A percentile compares a stretch with the other conserved stretches of the same genome.
Evolutionary conservation across 2,888 invertebrate genomes (phyloP).

Genomic region (Chrysina gloriosa): DNA sequence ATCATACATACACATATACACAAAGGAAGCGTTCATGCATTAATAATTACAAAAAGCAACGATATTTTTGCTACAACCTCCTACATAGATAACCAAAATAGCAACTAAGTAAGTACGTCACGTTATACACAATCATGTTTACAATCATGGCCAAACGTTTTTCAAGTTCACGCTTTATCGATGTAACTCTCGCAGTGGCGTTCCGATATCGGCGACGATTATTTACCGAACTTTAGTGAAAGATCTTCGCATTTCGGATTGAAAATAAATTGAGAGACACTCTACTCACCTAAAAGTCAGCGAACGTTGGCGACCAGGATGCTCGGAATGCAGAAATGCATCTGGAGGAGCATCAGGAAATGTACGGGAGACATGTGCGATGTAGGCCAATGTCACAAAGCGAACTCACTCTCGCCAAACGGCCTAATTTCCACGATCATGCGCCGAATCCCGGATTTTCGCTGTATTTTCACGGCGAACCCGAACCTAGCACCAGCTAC

Average conservation of each 20-base stretch:
- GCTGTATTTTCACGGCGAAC: constrained; percentile 27
- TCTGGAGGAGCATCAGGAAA: constrained; percentile 39
- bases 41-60: constrained; percentile 18
- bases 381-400: constrained; percentile 45
- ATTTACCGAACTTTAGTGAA: neutral
- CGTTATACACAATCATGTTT: constrained; percentile 32
- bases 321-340: constrained; percentile 42
- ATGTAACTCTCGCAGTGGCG: neutral
- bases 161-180: constrained; percentile 34
- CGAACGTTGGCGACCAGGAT: constrained; percentile 24
- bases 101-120: constrained; percentile 14
- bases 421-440: constrained; percentile 42
- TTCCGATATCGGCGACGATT: constrained; percentile 6
- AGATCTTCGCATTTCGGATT: neutral
- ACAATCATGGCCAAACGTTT: constrained; percentile 35
- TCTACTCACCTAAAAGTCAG: constrained; percentile 38
- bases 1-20: neutral
- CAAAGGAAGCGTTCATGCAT: constrained; percentile 20
- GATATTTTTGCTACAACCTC: constrained; percentile 21
- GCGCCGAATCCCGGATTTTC: constrained; percentile 41
- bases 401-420: constrained; percentile 43
- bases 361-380: constrained; percentile 38
- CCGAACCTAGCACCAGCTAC: constrained; percentile 31
- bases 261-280: constrained; percentile 9
- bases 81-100: constrained; percentile 26